Base-by-base conservation (phyloP, 2,113 vertebrate species). In the Pimephales promelas region DNA sequence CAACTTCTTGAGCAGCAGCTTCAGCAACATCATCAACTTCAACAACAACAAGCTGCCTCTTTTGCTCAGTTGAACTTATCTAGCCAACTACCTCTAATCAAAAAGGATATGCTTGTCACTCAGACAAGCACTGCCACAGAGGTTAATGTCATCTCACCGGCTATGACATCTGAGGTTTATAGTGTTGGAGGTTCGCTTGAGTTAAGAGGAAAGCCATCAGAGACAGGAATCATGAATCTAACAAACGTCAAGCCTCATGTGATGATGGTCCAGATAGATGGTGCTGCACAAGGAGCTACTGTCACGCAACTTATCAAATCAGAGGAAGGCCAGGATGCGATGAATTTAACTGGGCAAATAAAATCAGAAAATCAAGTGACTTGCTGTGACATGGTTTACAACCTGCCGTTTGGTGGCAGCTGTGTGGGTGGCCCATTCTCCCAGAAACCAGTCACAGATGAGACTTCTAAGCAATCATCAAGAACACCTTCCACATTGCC, bases 381-480 rank as follows among this genome's bases (percentile, higher is more conserved):
- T 2, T 99, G 98, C 88, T 99, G 98, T 34, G 97, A 99, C 62
- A 92, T 99, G 89, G 97, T 99, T 90, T 99, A 99, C 89, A 96
- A 96, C 85, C 94, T 99, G 83, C 97, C 98, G 71, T 99, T 99
- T 1, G 95, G 96, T 13, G 91, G 97, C 76, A 99, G 94, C 89
- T 99, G 98, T 91, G 95, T 96, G 0, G 97, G 97, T 73, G 85
- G 81, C 0, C 86, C 95, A 81, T 96, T 96, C 88, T 94, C 95
- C 18, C 92, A 94, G 16, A 85, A 94, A 36, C 90, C 94, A 56
- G 95, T 93, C 4, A 90, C 86, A 28, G 92, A 95, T 4, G 97
- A 98, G 87, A 96, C 95, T 0, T 87, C 85, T 10, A 86, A 90
- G 43, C 68, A 10, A 49, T 81, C 85, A 31, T 52, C 61, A 87